phyloP scores from a whole-genome alignment of 2,797 vertebrate genomes.

The Eulemur albifrons region DNA sequence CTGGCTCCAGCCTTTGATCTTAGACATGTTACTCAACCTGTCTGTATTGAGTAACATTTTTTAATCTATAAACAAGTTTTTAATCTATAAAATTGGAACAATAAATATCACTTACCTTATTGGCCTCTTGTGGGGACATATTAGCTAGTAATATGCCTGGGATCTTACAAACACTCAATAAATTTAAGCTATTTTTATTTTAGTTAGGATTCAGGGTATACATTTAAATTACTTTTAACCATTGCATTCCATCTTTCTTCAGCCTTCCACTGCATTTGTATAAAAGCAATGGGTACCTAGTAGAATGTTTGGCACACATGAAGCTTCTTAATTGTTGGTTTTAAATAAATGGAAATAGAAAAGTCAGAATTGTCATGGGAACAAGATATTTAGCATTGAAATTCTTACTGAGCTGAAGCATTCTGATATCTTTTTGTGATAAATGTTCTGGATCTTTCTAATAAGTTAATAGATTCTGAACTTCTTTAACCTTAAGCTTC shows the following conservation, averaged over 20 bases:
- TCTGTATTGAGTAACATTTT: not conserved
- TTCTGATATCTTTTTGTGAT: constrained; percentile 18
- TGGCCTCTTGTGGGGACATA: not conserved
- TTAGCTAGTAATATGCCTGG: not conserved
- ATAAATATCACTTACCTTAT: not conserved
- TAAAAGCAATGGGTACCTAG: not conserved
- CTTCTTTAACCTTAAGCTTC: constrained; percentile 73
- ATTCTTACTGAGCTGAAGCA: not conserved
- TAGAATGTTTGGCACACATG: not conserved
- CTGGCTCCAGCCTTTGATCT: not conserved
- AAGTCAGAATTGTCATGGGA: not conserved
- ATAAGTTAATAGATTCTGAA: constrained; percentile 59
- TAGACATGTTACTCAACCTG: not conserved
- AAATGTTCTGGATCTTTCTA: constrained; percentile 36
- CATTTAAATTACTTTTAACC: not conserved
- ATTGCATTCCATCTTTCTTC: not conserved
- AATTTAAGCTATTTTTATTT: not conserved
- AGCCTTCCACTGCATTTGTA: not conserved
- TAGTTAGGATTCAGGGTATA: not conserved
- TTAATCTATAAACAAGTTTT: not conserved
- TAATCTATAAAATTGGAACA: not conserved
- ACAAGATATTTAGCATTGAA: not conserved
- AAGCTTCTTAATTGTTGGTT: not conserved
- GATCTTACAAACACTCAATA: not conserved
- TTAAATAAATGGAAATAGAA: not conserved